Conservation (phyloP, 2,113 vertebrate genomes). For the Hirundichthys speculiger region DNA sequence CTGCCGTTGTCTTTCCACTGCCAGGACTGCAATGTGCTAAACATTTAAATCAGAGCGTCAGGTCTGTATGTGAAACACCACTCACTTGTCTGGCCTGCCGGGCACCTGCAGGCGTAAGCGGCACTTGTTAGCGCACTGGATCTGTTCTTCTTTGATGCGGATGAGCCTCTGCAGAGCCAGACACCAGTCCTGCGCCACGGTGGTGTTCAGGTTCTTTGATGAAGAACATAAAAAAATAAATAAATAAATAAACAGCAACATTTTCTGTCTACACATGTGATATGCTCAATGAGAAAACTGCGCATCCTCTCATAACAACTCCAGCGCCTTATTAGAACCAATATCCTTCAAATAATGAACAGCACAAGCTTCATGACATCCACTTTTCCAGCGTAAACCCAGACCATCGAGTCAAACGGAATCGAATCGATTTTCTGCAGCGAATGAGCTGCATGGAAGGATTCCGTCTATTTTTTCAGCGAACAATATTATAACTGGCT, state of each 20-base stretch:
- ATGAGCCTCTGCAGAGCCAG: slow-evolving; percentile 94
- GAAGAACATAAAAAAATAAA: not conserved
- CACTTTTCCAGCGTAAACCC: slow-evolving; percentile 27
- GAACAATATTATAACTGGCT: slow-evolving; percentile 47
- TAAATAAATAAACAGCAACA: slow-evolving; percentile 40
- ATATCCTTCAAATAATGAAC: slow-evolving; percentile 12
- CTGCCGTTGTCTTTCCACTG: not conserved
- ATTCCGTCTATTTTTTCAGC: slow-evolving; percentile 49
- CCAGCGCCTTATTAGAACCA: slow-evolving; percentile 15
- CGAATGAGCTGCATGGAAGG: slow-evolving; percentile 58
- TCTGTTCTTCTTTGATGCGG: slow-evolving; percentile 95
- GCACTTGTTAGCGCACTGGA: slow-evolving; percentile 96
- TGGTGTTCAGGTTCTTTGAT: slow-evolving; percentile 93
- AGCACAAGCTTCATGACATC: slow-evolving; percentile 24
- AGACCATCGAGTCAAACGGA: slow-evolving; percentile 66
- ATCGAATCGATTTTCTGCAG: slow-evolving; percentile 67
- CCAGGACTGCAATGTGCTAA: not conserved
- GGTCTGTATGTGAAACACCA: slow-evolving; percentile 35
- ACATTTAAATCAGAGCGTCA: slow-evolving; percentile 3
- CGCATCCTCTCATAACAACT: slow-evolving; percentile 1
- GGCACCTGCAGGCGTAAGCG: slow-evolving; percentile 92
- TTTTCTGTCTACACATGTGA: slow-evolving; percentile 6
- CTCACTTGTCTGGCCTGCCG: slow-evolving; percentile 94
- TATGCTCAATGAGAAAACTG: slow-evolving; percentile 1
- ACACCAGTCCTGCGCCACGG: slow-evolving; percentile 96